These are phyloP conservation scores for Thumatha senex DNA, from an alignment of 2,888 invertebrate genomes.

Conservation along the genomic window DNA sequence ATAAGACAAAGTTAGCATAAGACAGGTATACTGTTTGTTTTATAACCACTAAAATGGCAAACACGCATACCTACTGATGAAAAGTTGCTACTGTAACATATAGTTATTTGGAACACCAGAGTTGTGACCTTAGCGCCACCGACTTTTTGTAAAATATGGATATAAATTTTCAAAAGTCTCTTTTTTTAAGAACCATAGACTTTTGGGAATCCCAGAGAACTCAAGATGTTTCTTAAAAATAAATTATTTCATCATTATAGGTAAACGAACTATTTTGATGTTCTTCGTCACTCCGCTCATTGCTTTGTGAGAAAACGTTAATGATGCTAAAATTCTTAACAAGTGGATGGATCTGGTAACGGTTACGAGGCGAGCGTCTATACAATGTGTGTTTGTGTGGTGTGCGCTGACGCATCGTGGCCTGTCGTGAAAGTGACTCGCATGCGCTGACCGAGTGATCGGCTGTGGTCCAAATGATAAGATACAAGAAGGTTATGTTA, in stretches of 20 bases:
- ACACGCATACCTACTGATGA: no score
- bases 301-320: slow-evolving; percentile 17
- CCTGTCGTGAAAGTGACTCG: slow-evolving; percentile 49
- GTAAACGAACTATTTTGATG: neutral
- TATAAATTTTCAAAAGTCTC: no score
- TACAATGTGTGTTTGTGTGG: slow-evolving; percentile 13
- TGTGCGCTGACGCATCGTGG: slow-evolving; percentile 39
- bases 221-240: neutral
- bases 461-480: slow-evolving; percentile 27
- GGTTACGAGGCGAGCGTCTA: slow-evolving; percentile 20
- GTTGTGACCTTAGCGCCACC: no score
- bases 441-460: slow-evolving; percentile 54
- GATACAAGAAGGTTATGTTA: slow-evolving; percentile 29
- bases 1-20: no score
- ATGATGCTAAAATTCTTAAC: slow-evolving; percentile 20
- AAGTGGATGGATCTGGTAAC: slow-evolving; percentile 15
- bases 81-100: no score
- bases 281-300: neutral
- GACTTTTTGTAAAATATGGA: no score
- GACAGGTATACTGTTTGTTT: no score
- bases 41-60: no score
- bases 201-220: no score
- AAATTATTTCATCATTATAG: neutral
- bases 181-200: no score
- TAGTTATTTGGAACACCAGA: no score